These are phyloP conservation scores for Resseliella maxima DNA, from an alignment of 2,888 invertebrate genomes.

Conservation along the genomic window DNA sequence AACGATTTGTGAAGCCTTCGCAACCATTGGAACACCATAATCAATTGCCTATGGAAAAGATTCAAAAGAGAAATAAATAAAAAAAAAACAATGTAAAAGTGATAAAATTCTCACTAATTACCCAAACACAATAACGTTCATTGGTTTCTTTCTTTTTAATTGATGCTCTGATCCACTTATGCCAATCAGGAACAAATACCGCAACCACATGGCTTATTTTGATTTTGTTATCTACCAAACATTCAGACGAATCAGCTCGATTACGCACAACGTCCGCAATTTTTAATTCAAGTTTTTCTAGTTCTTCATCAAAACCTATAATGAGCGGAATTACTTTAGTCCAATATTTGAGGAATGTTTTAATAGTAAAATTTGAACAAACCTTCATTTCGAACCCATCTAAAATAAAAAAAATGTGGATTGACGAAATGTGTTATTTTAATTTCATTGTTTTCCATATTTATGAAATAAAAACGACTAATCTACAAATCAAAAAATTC, in stretches of 20 bases:
- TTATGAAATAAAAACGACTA: neutral
- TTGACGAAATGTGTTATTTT: constrained; percentile 3
- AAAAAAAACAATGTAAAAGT: no score
- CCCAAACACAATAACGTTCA: neutral
- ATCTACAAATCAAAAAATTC: neutral
- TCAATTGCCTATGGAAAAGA: no score
- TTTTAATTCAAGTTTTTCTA: neutral
- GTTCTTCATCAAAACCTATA: neutral
- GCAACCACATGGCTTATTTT: neutral
- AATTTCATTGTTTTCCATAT: constrained; percentile 1
- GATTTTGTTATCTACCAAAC: neutral
- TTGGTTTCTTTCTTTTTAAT: neutral
- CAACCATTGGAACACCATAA: neutral
- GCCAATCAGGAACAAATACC: neutral
- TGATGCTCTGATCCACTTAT: neutral
- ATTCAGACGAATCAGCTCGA: no score
- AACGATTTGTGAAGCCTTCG: neutral
- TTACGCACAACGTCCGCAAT: neutral
- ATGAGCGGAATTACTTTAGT: no score
- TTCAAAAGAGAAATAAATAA: no score
- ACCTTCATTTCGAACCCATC: neutral
- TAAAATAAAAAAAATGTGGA: neutral
- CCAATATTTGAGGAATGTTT: no score
- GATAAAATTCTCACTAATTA: no score
- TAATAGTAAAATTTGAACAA: neutral